These are phyloP conservation scores for Todus mexicanus DNA, from an alignment of 2,797 vertebrate genomes.

Conservation along the genomic window DNA sequence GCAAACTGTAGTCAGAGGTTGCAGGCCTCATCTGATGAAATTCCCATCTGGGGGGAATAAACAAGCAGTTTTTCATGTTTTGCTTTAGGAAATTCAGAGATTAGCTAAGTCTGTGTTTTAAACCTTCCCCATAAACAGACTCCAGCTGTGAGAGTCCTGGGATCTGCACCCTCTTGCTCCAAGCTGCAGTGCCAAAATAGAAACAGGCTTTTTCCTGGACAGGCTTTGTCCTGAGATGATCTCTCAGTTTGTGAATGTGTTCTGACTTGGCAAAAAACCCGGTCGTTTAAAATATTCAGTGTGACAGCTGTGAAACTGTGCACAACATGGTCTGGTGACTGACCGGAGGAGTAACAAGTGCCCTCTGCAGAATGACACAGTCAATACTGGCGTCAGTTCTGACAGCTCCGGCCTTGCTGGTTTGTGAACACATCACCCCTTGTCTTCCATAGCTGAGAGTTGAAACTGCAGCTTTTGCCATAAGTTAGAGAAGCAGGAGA, in stretches of 20 bases:
- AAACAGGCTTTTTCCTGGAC: constrained; percentile 28
- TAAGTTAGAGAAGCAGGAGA: neutral
- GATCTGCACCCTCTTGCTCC: neutral
- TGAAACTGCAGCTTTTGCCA: neutral
- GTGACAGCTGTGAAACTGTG: constrained; percentile 1
- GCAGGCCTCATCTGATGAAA: neutral
- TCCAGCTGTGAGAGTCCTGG: neutral
- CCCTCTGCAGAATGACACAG: neutral
- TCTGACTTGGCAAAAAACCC: constrained; percentile 19
- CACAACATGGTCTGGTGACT: neutral
- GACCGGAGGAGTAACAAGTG: neutral
- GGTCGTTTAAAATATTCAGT: neutral
- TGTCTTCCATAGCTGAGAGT: neutral
- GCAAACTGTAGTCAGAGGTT: neutral
- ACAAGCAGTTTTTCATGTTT: neutral
- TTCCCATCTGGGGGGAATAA: neutral
- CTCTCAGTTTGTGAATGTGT: neutral
- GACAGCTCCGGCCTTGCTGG: neutral
- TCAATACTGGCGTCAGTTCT: neutral
- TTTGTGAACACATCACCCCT: neutral
- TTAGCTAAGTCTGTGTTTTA: constrained; percentile 16
- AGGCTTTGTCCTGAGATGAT: constrained; percentile 27
- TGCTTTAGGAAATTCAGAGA: neutral
- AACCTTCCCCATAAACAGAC: neutral
- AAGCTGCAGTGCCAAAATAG: neutral